Evolutionary conservation across 1,140 invertebrate genomes (phyloP).

Genomic region (Bombus sylvicola): DNA sequence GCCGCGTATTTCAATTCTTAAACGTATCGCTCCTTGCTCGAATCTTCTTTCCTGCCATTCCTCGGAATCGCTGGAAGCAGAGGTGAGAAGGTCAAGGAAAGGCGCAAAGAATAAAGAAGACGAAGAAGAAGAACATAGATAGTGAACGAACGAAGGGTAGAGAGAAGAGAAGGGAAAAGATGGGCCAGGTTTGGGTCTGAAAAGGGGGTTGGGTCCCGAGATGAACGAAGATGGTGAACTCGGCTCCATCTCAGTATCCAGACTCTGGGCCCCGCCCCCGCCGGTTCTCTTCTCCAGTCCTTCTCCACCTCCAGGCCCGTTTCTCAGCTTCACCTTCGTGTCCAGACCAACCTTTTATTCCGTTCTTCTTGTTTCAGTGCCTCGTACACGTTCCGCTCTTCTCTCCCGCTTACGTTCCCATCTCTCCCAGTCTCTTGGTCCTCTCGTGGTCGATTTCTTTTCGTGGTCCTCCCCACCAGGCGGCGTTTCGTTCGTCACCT

Average conservation of each 20-base stretch:
- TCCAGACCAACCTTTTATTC: conserved; percentile 71
- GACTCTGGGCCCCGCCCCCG: conserved; percentile 77
- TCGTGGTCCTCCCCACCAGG: conserved; percentile 38
- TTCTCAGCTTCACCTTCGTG: conserved; percentile 63
- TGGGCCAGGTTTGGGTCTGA: conserved; percentile 68
- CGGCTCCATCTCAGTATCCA: conserved; percentile 77
- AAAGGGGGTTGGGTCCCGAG: conserved; percentile 78
- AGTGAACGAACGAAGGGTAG: conserved; percentile 51
- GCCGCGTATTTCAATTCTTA: background rate
- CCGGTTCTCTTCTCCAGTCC: conserved; percentile 72
- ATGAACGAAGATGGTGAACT: conserved; percentile 80
- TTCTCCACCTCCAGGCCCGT: conserved; percentile 72
- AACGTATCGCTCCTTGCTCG: background rate
- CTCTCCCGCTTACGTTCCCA: conserved; percentile 25
- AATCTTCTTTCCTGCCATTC: background rate
- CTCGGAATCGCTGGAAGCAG: background rate
- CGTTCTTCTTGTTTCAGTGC: conserved; percentile 71
- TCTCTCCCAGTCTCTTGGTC: background rate
- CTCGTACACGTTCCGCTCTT: conserved; percentile 55
- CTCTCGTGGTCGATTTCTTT: conserved; percentile 33
- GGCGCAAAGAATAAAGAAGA: conserved; percentile 10
- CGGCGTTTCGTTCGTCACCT: conserved; percentile 39
- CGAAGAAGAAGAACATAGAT: conserved; percentile 8
- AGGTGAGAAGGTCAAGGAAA: conserved; percentile 61
- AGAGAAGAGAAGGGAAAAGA: conserved; percentile 64